These are phyloP conservation scores for Nesoenas mayeri DNA, from an alignment of 2,113 vertebrate species.

Conservation along the genomic window DNA sequence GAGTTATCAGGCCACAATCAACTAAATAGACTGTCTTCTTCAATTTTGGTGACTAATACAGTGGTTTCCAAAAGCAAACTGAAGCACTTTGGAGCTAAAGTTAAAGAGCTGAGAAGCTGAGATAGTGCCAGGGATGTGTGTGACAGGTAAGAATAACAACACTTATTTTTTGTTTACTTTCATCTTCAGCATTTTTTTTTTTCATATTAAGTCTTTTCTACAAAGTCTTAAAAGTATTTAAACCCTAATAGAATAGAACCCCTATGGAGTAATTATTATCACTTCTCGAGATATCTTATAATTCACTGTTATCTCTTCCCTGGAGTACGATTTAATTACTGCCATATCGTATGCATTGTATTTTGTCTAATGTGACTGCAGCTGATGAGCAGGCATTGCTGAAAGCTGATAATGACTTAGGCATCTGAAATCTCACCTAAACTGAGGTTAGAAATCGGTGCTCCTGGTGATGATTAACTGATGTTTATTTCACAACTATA, in stretches of 20 bases:
- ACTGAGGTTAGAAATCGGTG: slow-evolving; percentile 15
- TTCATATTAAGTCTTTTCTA: slow-evolving; percentile 22
- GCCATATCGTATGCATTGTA: slow-evolving; percentile 14
- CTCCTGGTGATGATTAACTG: slow-evolving; percentile 33
- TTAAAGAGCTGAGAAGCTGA: not conserved
- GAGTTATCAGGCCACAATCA: not conserved
- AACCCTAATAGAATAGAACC: slow-evolving; percentile 9
- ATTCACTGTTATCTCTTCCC: slow-evolving; percentile 53
- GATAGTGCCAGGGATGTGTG: not conserved
- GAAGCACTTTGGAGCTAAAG: not conserved
- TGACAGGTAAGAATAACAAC: not conserved
- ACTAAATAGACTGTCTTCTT: not conserved
- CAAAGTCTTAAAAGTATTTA: slow-evolving; percentile 43
- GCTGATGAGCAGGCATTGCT: slow-evolving; percentile 39
- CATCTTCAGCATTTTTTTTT: not conserved
- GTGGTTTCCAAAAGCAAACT: not conserved
- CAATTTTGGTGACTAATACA: not conserved
- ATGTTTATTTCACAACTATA: slow-evolving; percentile 38
- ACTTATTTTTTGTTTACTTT: slow-evolving; percentile 31
- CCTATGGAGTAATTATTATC: slow-evolving; percentile 50
- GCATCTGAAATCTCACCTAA: slow-evolving; percentile 48
- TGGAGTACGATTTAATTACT: slow-evolving; percentile 67
- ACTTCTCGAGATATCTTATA: slow-evolving; percentile 49
- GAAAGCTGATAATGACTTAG: slow-evolving; percentile 50
- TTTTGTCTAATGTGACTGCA: slow-evolving; percentile 46